Evolutionary conservation across 2,888 invertebrate genomes (phyloP).

Genomic region (Nephrotoma appendiculata): DNA sequence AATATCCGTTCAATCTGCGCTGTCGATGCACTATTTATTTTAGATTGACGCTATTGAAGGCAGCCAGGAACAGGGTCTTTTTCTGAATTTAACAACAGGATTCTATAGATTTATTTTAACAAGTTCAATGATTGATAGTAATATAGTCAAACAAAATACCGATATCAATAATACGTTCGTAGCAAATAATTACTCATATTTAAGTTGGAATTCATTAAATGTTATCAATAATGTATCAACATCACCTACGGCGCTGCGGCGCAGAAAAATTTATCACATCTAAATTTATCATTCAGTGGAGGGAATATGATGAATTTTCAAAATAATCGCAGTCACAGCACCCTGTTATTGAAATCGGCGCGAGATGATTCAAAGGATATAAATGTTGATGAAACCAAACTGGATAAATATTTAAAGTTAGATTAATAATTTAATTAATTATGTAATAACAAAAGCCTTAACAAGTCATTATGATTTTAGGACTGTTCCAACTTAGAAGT

Average conservation of each 20-base stretch:
- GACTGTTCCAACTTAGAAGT: slow-evolving; percentile 22
- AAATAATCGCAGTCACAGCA: slow-evolving; percentile 18
- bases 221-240: slow-evolving; percentile 14
- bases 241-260: slow-evolving; percentile 13
- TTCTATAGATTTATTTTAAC: not conserved
- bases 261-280: slow-evolving; percentile 20
- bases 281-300: slow-evolving; percentile 20
- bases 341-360: slow-evolving; percentile 25
- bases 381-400: slow-evolving; percentile 35
- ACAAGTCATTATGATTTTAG: slow-evolving; percentile 11
- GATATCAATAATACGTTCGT: slow-evolving; percentile 12
- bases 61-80: slow-evolving; percentile 36
- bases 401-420: slow-evolving; percentile 34
- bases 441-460: not conserved
- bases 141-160: not conserved
- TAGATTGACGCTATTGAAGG: slow-evolving; percentile 32
- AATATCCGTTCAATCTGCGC: no score
- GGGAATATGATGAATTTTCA: slow-evolving; percentile 22
- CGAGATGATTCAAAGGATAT: slow-evolving; percentile 28
- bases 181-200: slow-evolving; percentile 19
- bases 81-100: slow-evolving; percentile 36
- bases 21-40: slow-evolving; percentile 31
- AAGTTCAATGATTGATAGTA: not conserved
- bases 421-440: slow-evolving; percentile 12
- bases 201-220: slow-evolving; percentile 32